Evolutionary conservation across 2,888 invertebrate genomes (phyloP), one percentile per base, ranked within the genome.

Genomic region (Limulus polyphemus): DNA sequence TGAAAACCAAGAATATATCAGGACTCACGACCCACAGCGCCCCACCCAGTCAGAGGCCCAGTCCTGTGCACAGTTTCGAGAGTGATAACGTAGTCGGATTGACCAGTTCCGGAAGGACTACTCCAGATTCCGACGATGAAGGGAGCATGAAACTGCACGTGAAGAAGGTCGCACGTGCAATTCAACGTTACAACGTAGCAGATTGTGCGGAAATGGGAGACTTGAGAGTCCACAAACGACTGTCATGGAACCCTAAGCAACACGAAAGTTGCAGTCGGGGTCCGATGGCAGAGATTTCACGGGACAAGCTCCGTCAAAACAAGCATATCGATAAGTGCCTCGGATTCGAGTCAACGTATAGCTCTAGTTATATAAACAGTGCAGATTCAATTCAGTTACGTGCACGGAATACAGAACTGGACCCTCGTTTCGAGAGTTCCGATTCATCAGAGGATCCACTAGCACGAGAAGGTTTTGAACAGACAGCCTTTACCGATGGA

Each of bases 151-250:
- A 50, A 58, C 54, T 62, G 54, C 59, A 16, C 50, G 48, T 32
- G 54, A 66, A 67, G 58, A 52, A 66, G 47, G 59, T 57, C 10
- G 54, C 52, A 58, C 61, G 67, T 12, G 47, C 32, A 51, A 66
- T 67, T 67, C 78, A 79, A 71, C 76, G 84, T 65, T 84, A 83
- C 74, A 81, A 83, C 74, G 84, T 84, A 10, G 83, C 84, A 9
- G 84, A 84, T 67, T 81, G 81, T 64, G 82, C 84, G 68, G 84
- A 84, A 72, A 82, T 80, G 70, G 74, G 71, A 60, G 71, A 73
- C 65, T 70, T 78, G 57, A 79, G 78, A 65, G 82, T 83, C 68
- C 80, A 82, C 73, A 83, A 83, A 74, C 77, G 83, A 57, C 74
- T 83, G 62, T 83, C 83, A 14, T 83, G 82, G 82, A 83, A 83